Conservation (phyloP, 2,888 invertebrate species). For the Aspidapion aeneum region DNA sequence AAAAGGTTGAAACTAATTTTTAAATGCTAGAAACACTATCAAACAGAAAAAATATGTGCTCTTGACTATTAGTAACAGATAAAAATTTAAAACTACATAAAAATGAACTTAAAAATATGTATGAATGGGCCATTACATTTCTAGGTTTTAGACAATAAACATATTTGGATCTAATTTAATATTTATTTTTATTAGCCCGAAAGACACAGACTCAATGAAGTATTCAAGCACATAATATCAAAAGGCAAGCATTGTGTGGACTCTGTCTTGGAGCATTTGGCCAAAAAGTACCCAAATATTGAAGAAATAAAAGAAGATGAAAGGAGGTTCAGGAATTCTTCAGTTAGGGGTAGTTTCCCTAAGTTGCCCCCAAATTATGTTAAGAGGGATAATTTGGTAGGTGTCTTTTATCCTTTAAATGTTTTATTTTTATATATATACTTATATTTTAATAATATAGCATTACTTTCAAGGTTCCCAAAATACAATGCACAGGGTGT, state of each 20-base stretch:
- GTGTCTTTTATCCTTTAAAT: conserved; percentile 19
- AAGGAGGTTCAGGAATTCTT: conserved; percentile 31
- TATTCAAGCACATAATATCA: conserved; percentile 21
- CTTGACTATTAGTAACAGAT: too few species aligned
- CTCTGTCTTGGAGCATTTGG: conserved; percentile 20
- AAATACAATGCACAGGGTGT: too few species aligned
- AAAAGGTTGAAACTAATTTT: too few species aligned
- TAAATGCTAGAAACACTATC: too few species aligned
- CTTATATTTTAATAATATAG: conserved; percentile 2
- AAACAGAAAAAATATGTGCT: too few species aligned
- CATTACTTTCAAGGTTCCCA: too few species aligned
- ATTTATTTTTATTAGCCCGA: conserved; percentile 21
- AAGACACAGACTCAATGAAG: conserved; percentile 17
- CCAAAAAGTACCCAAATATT: conserved; percentile 21
- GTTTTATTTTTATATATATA: neutral
- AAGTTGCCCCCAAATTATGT: conserved; percentile 55
- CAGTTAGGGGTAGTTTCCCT: conserved; percentile 57
- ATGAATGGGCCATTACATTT: too few species aligned
- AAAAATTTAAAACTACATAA: too few species aligned
- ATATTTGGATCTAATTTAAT: neutral
- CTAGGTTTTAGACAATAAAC: too few species aligned
- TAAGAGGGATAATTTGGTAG: conserved; percentile 51
- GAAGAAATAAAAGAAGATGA: conserved; percentile 23
- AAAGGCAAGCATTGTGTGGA: conserved; percentile 15
- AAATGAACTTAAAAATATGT: too few species aligned